A percentile compares a stretch with the other conserved stretches of the same genome.
Conservation (phyloP, 2,888 invertebrate genomes). For the Fabriciana adippe region DNA sequence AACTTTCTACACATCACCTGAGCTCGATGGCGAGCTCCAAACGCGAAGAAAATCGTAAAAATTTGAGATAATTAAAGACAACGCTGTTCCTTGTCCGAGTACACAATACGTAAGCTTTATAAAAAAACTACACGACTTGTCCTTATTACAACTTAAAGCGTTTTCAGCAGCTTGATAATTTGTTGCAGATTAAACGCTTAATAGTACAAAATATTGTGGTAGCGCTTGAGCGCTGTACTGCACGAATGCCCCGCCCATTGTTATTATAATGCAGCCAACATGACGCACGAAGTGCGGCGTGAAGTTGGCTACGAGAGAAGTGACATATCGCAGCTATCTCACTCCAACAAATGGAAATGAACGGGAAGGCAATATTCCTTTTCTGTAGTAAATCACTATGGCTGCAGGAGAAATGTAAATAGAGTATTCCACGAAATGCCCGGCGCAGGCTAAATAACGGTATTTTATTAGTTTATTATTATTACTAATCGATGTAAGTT, state of each 20-base stretch:
- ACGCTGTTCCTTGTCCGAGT: constrained; percentile 58
- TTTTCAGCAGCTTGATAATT: constrained; percentile 45
- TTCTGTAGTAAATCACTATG: constrained; percentile 29
- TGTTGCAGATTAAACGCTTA: background rate
- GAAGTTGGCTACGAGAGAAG: constrained; percentile 58
- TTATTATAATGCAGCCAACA: constrained; percentile 80
- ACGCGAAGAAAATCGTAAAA: constrained; percentile 8
- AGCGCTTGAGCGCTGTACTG: constrained; percentile 57
- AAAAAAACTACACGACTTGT: constrained; percentile 75
- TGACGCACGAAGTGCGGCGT: constrained; percentile 65
- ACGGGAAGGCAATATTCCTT: constrained; percentile 46
- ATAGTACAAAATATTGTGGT: constrained; percentile 29
- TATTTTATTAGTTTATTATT: background rate
- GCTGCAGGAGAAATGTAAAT: constrained; percentile 19
- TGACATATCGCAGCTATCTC: constrained; percentile 46
- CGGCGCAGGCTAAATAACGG: background rate
- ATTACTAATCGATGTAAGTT: too few relatives aligned
- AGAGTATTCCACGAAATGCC: constrained; percentile 12
- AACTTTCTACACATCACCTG: constrained; percentile 28
- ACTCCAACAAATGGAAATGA: constrained; percentile 45
- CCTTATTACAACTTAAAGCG: constrained; percentile 44
- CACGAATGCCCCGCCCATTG: constrained; percentile 65
- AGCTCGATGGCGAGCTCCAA: constrained; percentile 8
- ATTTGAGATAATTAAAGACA: constrained; percentile 39
- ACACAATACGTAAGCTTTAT: constrained; percentile 70